Percentiles rank a stretch among this genome's conserved stretches.
Conservation (phyloP, 2,797 vertebrate genomes). For the Schizopygopsis pylzovi region DNA sequence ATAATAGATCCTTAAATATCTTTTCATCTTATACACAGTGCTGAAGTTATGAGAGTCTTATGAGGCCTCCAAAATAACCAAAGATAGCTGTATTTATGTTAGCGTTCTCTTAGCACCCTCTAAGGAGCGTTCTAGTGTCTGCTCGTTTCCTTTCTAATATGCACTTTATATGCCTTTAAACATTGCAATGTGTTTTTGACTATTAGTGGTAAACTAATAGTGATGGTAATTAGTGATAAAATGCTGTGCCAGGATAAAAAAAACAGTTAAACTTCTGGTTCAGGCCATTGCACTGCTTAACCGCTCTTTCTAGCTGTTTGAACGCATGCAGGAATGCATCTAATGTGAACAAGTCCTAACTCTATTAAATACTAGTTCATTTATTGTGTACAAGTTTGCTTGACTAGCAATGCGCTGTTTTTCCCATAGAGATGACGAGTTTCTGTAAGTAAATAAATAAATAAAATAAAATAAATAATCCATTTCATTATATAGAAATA, state of each 20-base stretch:
- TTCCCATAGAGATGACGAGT: neutral
- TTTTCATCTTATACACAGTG: neutral
- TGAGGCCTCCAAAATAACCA: neutral
- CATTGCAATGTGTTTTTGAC: neutral
- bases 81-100: neutral
- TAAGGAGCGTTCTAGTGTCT: neutral
- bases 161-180: neutral
- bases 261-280: neutral
- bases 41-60: slow-evolving; percentile 1
- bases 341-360: neutral
- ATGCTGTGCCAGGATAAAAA: neutral
- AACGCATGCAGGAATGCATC: neutral
- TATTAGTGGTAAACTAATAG: neutral
- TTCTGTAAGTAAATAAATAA: neutral
- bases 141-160: too few species aligned
- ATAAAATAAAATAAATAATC: neutral
- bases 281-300: neutral
- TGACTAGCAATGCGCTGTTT: neutral
- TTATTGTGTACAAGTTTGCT: neutral
- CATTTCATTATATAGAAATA: neutral
- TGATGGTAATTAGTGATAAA: neutral
- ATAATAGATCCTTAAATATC: slow-evolving; percentile 6
- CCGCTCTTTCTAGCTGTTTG: neutral
- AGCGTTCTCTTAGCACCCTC: neutral
- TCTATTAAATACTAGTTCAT: neutral